Evolutionary conservation across 2,888 invertebrate species (phyloP).

Genomic region (Neoscelio sp.): DNA sequence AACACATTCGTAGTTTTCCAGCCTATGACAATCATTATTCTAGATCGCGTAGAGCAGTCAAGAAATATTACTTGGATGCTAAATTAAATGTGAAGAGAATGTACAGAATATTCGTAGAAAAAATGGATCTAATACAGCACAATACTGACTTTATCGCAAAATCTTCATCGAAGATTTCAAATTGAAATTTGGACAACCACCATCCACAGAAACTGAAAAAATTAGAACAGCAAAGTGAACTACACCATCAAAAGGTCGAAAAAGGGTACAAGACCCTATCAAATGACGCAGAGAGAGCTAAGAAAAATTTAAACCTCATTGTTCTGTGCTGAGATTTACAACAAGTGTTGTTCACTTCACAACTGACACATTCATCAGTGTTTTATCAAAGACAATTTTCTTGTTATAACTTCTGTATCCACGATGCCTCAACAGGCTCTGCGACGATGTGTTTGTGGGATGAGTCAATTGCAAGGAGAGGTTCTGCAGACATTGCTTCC

Average conservation of each 20-base stretch:
- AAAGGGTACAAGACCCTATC: slow-evolving; percentile 7
- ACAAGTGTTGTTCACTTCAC: slow-evolving; percentile 24
- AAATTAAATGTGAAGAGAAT: background rate
- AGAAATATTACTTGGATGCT: no score
- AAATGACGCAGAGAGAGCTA: background rate
- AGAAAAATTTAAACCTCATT: background rate
- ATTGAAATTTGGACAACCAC: slow-evolving; percentile 19
- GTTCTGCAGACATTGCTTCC: slow-evolving; percentile 23
- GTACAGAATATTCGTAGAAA: slow-evolving; percentile 10
- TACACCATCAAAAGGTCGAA: slow-evolving; percentile 18
- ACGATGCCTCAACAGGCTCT: background rate
- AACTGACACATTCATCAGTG: slow-evolving; percentile 7
- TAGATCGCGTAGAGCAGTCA: no score
- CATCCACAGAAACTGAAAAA: background rate
- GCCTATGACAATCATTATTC: background rate
- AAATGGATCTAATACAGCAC: no score
- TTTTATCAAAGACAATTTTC: slow-evolving; percentile 36
- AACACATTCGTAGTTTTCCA: background rate
- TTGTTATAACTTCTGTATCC: slow-evolving; percentile 13
- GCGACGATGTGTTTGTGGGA: slow-evolving; percentile 23
- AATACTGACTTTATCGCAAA: background rate
- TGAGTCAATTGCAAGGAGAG: background rate
- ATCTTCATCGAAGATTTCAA: slow-evolving; percentile 16
- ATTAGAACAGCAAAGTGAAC: slow-evolving; percentile 3
- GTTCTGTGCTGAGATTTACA: slow-evolving; percentile 21